Conservation (phyloP, 1,140 invertebrate species). For the Triops longicaudatus region DNA sequence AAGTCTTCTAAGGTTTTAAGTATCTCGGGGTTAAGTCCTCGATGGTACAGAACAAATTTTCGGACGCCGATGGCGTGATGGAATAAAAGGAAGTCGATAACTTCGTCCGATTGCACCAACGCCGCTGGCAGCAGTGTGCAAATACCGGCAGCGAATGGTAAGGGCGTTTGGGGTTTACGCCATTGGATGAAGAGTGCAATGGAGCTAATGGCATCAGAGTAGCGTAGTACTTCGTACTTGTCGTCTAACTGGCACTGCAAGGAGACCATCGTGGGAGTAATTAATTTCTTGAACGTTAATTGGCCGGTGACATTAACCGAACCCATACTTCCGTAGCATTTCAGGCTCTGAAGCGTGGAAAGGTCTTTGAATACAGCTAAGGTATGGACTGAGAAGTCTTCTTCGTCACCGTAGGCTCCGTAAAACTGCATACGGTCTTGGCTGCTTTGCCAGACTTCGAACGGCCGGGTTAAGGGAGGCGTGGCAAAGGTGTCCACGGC, state of each 20-base stretch:
- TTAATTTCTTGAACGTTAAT: not conserved
- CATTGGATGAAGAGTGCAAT: not conserved
- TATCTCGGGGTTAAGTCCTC: constrained; percentile 18
- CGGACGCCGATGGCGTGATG: constrained; percentile 18
- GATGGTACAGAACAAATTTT: constrained; percentile 23
- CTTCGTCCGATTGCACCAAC: constrained; percentile 4
- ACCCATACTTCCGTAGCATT: not conserved
- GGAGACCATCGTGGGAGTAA: not conserved
- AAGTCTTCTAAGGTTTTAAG: constrained; percentile 4
- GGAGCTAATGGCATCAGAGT: not conserved
- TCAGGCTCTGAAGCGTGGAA: not conserved
- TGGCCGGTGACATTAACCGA: not conserved
- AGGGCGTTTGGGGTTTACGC: not conserved
- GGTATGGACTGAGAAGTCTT: not conserved
- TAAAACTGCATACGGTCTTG: constrained; percentile 17
- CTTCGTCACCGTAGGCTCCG: not conserved
- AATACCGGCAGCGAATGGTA: not conserved
- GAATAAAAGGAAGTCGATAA: constrained; percentile 24
- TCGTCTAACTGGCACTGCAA: not conserved
- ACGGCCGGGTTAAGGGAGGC: constrained; percentile 2
- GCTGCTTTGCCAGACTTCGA: not conserved
- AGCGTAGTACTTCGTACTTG: not conserved
- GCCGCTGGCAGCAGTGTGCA: not conserved
- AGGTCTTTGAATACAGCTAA: constrained; percentile 16
- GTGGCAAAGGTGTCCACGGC: constrained; percentile 9